Conservation (phyloP, 2,888 invertebrate genomes). For the Caenorhabditis sp. region DNA sequence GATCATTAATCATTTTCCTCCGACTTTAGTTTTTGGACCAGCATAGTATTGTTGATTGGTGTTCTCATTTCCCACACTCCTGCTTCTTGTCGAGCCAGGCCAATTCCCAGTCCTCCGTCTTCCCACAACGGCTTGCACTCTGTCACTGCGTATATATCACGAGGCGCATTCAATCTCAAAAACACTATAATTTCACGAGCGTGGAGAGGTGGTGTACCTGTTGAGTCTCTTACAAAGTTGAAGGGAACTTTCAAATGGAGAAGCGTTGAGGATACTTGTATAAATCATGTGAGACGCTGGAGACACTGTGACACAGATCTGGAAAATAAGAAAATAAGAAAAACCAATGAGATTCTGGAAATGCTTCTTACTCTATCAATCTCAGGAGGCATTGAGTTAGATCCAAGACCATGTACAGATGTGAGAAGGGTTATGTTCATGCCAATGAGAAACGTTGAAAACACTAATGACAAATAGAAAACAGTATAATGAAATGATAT, state of each 20-base stretch:
- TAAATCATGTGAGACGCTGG: slow-evolving; percentile 55
- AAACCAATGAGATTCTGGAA: too few species aligned
- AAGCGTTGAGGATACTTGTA: slow-evolving; percentile 48
- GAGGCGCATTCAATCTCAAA: slow-evolving; percentile 51
- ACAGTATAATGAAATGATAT: slow-evolving; percentile 76
- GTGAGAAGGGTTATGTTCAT: slow-evolving; percentile 76
- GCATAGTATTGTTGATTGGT: slow-evolving; percentile 60
- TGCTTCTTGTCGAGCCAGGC: slow-evolving; percentile 67
- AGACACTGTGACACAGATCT: slow-evolving; percentile 68
- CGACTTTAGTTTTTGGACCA: slow-evolving; percentile 40
- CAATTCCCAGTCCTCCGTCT: slow-evolving; percentile 72
- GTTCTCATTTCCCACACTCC: slow-evolving; percentile 79
- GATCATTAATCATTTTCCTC: too few species aligned
- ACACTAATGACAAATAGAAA: slow-evolving; percentile 73
- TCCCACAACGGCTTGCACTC: slow-evolving; percentile 82
- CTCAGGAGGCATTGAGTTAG: slow-evolving; percentile 79
- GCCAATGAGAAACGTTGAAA: slow-evolving; percentile 66
- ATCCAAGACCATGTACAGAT: slow-evolving; percentile 79
- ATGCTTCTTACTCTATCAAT: slow-evolving; percentile 74
- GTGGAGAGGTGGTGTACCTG: slow-evolving; percentile 6
- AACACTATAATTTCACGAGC: too few species aligned
- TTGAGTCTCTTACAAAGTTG: slow-evolving; percentile 28
- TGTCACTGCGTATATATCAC: slow-evolving; percentile 51
- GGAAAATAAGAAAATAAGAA: not conserved
- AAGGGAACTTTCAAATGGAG: slow-evolving; percentile 50